Evolutionary conservation across 2,797 vertebrate species (phyloP).

Genomic region (Hylomyscus alleni): DNA sequence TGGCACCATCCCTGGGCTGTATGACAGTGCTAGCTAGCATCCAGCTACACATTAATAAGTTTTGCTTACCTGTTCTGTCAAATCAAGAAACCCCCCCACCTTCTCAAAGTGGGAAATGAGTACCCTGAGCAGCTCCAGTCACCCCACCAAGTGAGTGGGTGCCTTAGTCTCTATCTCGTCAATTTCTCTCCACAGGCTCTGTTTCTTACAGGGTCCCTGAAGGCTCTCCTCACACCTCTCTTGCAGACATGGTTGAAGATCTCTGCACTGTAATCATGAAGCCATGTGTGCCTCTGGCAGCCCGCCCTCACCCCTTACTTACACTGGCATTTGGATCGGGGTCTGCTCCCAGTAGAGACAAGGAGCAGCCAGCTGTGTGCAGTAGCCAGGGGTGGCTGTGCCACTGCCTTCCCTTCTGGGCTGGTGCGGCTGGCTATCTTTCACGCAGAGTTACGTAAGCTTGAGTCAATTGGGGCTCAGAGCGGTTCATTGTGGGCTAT

Average conservation of each 20-base stretch:
- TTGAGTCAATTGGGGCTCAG: constrained; percentile 84
- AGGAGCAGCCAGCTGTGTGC: constrained; percentile 43
- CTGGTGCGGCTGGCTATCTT: constrained; percentile 75
- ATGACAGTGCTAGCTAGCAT: neutral
- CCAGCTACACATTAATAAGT: neutral
- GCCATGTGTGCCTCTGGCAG: neutral
- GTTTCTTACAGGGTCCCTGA: neutral
- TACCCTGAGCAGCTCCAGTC: neutral
- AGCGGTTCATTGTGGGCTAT: constrained; percentile 84
- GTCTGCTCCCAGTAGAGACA: neutral
- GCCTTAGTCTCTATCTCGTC: neutral
- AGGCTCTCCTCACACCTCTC: neutral
- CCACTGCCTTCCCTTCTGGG: constrained; percentile 53
- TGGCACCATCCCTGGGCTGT: neutral
- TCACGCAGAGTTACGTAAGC: constrained; percentile 84
- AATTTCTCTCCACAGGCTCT: neutral
- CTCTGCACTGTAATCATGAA: neutral
- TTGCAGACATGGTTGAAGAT: neutral
- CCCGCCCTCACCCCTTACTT: neutral
- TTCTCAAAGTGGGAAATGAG: neutral
- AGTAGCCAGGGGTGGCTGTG: constrained; percentile 22
- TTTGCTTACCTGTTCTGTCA: neutral
- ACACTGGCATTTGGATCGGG: neutral
- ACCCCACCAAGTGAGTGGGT: neutral
- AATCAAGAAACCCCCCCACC: neutral